Percentiles rank a stretch among this genome's conserved stretches.
These are phyloP conservation scores for Tyria jacobaeae DNA, from an alignment of 2,888 invertebrate species.

Conservation along the genomic window DNA sequence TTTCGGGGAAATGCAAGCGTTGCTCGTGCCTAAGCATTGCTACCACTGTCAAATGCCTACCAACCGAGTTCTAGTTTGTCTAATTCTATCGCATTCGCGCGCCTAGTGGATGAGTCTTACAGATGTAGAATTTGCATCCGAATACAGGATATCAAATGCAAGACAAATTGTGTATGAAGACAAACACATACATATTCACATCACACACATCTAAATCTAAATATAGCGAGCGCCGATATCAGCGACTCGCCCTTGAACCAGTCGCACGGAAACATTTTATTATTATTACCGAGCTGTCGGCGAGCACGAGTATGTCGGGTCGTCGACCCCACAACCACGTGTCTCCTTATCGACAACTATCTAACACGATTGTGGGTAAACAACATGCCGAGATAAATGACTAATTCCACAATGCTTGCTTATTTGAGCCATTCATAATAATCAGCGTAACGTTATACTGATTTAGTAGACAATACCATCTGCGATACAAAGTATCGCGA, in stretches of 20 bases:
- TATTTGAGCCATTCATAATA: constrained; percentile 82
- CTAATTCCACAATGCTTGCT: constrained; percentile 83
- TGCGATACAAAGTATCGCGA: constrained; percentile 50
- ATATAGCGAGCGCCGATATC: constrained; percentile 86
- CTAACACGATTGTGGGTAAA: constrained; percentile 86
- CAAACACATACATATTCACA: constrained; percentile 73
- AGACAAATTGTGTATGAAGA: constrained; percentile 69
- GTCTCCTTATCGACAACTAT: constrained; percentile 87
- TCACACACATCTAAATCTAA: constrained; percentile 85
- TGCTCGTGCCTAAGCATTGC: no score
- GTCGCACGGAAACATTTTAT: constrained; percentile 87
- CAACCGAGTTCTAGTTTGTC: no score
- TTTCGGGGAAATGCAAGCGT: no score
- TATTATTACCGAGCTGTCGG: constrained; percentile 87
- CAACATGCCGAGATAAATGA: constrained; percentile 85
- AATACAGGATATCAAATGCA: constrained; percentile 54
- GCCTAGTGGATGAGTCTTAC: constrained; percentile 12
- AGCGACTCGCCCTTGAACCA: constrained; percentile 87
- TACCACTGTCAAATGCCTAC: no score
- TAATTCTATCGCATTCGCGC: neutral
- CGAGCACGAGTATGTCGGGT: constrained; percentile 85
- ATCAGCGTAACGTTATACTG: constrained; percentile 74
- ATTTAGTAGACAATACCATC: constrained; percentile 67
- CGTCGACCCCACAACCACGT: constrained; percentile 85
- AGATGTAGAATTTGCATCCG: constrained; percentile 28